Percentiles rank a stretch among this genome's conserved stretches.
These are phyloP conservation scores for Porites cylindrica DNA, from an alignment of 92 coral and sea anemone genomes.

Conservation along the genomic window DNA sequence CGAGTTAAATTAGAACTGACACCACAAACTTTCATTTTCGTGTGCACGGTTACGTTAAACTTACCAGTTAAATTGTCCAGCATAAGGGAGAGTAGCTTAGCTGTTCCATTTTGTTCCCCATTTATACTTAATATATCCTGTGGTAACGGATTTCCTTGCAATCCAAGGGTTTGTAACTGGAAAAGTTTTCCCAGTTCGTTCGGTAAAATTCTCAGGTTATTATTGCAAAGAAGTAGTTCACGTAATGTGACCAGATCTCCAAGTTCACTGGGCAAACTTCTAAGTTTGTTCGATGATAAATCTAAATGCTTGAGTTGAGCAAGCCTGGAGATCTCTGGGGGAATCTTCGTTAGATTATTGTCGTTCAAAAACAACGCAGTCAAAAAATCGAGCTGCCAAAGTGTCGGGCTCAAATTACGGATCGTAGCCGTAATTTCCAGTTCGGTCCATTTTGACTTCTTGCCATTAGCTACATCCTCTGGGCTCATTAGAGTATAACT, in stretches of 20 bases:
- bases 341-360: conserved; percentile 96
- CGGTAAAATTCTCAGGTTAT: conserved; percentile 92
- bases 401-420: conserved; percentile 98
- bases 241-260: conserved; percentile 99
- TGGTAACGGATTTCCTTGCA: conserved; percentile 96
- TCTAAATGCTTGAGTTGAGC: conserved; percentile 92
- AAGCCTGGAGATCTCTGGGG: conserved; percentile 95
- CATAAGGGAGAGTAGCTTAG: conserved; percentile 88
- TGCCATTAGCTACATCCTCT: conserved; percentile 94
- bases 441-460: conserved; percentile 97
- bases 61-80: conserved; percentile 98
- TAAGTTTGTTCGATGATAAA: conserved; percentile 95
- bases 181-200: conserved; percentile 99
- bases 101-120: conserved; percentile 91
- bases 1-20: conserved; percentile 83
- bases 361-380: conserved; percentile 95
- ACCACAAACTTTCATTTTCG: conserved; percentile 63
- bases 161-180: conserved; percentile 96
- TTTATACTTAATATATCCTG: conserved; percentile 88
- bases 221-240: conserved; percentile 98
- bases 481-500: conserved; percentile 89
- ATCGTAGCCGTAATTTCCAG: conserved; percentile 98
- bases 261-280: conserved; percentile 99
- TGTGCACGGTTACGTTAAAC: conserved; percentile 58
- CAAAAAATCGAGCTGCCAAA: conserved; percentile 98